Evolutionary conservation across 2,113 vertebrate genomes (phyloP).

Genomic region (Varanus komodoensis): DNA sequence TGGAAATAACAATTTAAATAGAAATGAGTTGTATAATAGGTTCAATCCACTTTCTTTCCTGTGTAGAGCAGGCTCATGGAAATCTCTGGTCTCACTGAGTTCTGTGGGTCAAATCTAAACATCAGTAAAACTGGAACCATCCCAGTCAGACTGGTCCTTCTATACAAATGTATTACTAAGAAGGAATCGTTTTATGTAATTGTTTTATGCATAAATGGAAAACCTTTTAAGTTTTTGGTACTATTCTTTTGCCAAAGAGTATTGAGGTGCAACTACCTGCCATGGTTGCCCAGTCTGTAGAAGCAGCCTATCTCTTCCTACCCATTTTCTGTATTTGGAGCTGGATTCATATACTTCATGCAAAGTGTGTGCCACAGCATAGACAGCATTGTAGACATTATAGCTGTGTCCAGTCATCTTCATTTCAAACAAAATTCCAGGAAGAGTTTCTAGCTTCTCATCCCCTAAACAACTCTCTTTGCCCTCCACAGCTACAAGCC

Average conservation of each 20-base stretch:
- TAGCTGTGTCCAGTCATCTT: neutral
- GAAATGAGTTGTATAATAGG: too few relatives aligned
- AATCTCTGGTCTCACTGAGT: too few relatives aligned
- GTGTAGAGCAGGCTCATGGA: too few relatives aligned
- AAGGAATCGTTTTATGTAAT: neutral
- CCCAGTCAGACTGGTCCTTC: too few relatives aligned
- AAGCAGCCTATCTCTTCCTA: too few relatives aligned
- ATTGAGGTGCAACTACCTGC: neutral
- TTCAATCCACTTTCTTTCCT: too few relatives aligned
- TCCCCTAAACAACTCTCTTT: neutral
- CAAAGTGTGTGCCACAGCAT: neutral
- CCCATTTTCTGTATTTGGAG: neutral
- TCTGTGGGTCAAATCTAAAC: too few relatives aligned
- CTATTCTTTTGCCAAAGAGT: neutral
- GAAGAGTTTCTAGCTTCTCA: neutral
- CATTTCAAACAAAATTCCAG: constrained; percentile 1
- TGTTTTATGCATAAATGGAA: neutral
- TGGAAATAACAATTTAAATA: neutral
- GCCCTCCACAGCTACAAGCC: neutral
- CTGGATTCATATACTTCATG: neutral
- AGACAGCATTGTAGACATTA: constrained; percentile 4
- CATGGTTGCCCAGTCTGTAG: neutral
- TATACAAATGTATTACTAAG: too few relatives aligned
- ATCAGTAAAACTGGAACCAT: too few relatives aligned
- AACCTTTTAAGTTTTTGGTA: too few relatives aligned